These are phyloP conservation scores for Cerceris rybyensis DNA, from an alignment of 2,888 invertebrate species.

Conservation along the genomic window DNA sequence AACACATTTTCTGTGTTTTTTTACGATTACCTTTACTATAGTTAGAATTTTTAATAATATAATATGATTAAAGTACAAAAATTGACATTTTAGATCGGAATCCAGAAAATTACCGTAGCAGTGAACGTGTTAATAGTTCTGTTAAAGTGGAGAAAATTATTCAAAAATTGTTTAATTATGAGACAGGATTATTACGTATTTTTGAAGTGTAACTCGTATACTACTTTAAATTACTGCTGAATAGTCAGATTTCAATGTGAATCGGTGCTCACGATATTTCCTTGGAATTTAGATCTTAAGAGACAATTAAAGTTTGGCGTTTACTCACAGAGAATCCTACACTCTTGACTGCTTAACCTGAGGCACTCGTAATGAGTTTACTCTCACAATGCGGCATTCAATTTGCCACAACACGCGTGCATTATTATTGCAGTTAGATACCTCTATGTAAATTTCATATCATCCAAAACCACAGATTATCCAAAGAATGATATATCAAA, in stretches of 20 bases:
- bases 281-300: conserved; percentile 19
- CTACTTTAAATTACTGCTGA: conserved; percentile 4
- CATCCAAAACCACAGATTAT: no score
- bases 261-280: conserved; percentile 7
- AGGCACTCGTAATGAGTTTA: conserved; percentile 64
- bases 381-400: conserved; percentile 53
- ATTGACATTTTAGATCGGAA: no score
- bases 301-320: not conserved
- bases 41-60: no score
- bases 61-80: no score
- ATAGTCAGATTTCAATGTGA: conserved; percentile 7
- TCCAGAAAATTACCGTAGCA: no score
- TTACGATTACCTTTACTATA: no score
- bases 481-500: no score
- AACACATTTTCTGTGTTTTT: no score
- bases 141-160: no score
- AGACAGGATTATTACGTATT: no score
- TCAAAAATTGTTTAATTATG: no score
- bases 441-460: not conserved
- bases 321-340: conserved; percentile 13
- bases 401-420: conserved; percentile 10
- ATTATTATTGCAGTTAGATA: not conserved
- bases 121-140: no score
- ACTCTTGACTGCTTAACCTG: conserved; percentile 60
- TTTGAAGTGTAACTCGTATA: not conserved